Evolutionary conservation across 1,140 invertebrate species (phyloP).

Genomic region (Penaeus indicus): DNA sequence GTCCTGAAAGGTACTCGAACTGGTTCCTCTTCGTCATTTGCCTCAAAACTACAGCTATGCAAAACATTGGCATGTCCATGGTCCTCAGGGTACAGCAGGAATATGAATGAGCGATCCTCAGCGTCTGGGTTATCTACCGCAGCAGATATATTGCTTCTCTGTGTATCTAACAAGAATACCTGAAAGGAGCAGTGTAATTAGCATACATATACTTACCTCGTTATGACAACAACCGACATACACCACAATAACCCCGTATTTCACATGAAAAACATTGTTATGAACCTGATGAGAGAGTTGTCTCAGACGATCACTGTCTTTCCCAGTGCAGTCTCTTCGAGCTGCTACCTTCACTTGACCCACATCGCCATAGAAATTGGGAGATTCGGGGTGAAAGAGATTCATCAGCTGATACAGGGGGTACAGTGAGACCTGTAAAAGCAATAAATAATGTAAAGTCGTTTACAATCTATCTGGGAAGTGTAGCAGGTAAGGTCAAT

Average conservation of each 20-base stretch:
- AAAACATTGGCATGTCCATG: conserved; percentile 70
- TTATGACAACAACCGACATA: background rate
- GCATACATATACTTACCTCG: too few relatives aligned
- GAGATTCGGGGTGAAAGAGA: conserved; percentile 89
- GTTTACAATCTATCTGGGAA: background rate
- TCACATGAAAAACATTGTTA: background rate
- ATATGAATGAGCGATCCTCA: conserved; percentile 83
- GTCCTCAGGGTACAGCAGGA: conserved; percentile 87
- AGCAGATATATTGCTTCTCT: conserved; percentile 69
- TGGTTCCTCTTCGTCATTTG: conserved; percentile 33
- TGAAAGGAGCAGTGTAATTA: conserved; percentile 66
- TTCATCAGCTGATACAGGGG: conserved; percentile 87
- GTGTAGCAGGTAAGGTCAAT: background rate
- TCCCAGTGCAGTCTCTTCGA: conserved; percentile 83
- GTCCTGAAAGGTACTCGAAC: conserved; percentile 86
- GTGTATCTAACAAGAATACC: conserved; percentile 80
- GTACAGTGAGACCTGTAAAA: conserved; percentile 83
- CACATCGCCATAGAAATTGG: conserved; percentile 92
- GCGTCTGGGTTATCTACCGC: conserved; percentile 67
- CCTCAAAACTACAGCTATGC: background rate
- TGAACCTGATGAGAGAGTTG: conserved; percentile 87
- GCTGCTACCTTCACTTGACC: conserved; percentile 94
- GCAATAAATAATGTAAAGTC: background rate
- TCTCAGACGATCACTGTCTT: conserved; percentile 84
- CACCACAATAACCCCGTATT: background rate